Conservation (phyloP, 2,888 invertebrate species). For the Scaptomyza cyrtandrae region DNA sequence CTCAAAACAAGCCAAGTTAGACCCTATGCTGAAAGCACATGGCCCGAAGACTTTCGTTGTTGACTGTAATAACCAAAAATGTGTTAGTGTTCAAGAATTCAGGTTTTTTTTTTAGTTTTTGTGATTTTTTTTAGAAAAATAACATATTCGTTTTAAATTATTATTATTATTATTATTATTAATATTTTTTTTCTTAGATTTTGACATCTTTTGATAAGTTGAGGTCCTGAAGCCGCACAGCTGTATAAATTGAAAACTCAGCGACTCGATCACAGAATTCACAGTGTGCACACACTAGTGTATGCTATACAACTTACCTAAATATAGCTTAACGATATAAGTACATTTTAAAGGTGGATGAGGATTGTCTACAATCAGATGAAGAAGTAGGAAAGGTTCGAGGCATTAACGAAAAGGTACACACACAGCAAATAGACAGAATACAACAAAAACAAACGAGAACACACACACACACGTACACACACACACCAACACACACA, state of each 20-base stretch:
- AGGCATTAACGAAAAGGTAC: neutral
- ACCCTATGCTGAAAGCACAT: conserved; percentile 2
- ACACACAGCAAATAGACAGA: neutral
- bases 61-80: neutral
- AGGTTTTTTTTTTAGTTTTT: too few species aligned
- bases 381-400: neutral
- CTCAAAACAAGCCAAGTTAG: conserved; percentile 8
- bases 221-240: conserved; percentile 9
- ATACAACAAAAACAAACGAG: neutral
- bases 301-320: conserved; percentile 53
- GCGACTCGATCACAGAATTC: conserved; percentile 68
- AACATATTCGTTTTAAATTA: too few species aligned
- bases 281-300: conserved; percentile 51
- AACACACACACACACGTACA: neutral
- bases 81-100: neutral
- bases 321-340: conserved; percentile 56
- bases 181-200: too few species aligned
- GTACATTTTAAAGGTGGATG: conserved; percentile 28
- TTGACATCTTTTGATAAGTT: neutral
- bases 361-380: neutral
- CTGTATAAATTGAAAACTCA: conserved; percentile 59
- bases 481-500: neutral
- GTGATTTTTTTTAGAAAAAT: too few species aligned
- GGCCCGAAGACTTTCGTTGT: neutral
- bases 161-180: too few species aligned